Conservation (phyloP, 2,888 invertebrate species). For the Tortricodes alternella region DNA sequence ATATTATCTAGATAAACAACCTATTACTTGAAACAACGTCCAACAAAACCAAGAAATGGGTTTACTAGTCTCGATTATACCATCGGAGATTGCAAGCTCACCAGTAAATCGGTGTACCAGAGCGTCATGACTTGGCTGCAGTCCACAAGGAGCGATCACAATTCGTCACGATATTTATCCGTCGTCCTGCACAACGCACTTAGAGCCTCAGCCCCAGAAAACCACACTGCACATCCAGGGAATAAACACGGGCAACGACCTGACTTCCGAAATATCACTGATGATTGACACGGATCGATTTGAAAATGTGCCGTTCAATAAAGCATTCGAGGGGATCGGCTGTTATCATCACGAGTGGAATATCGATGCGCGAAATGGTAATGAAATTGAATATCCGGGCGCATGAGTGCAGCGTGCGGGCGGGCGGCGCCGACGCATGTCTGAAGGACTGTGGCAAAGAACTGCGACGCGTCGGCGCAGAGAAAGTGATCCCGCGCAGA, state of each 20-base stretch:
- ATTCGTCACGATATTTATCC: slow-evolving; percentile 69
- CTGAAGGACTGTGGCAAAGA: slow-evolving; percentile 33
- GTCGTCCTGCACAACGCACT: slow-evolving; percentile 57
- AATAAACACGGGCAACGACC: slow-evolving; percentile 53
- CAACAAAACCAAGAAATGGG: no score
- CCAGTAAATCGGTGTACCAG: slow-evolving; percentile 80
- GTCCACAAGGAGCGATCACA: slow-evolving; percentile 65
- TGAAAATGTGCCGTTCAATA: slow-evolving; percentile 42
- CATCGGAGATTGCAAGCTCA: slow-evolving; percentile 53
- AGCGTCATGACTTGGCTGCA: slow-evolving; percentile 77
- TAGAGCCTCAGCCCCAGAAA: slow-evolving; percentile 44
- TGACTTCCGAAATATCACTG: slow-evolving; percentile 48
- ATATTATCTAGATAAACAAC: no score
- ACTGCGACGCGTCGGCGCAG: slow-evolving; percentile 66
- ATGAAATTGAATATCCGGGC: slow-evolving; percentile 49
- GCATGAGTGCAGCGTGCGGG: slow-evolving; percentile 63
- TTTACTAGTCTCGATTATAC: slow-evolving; percentile 11
- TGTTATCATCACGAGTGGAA: slow-evolving; percentile 23
- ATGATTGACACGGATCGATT: slow-evolving; percentile 44
- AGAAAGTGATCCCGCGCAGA: slow-evolving; percentile 79
- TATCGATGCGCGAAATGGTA: slow-evolving; percentile 29
- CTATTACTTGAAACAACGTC: no score
- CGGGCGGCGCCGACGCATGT: slow-evolving; percentile 56
- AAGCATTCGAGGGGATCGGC: slow-evolving; percentile 41
- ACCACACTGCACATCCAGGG: slow-evolving; percentile 30